Evolutionary conservation across 1,140 invertebrate species (phyloP), one percentile per base, ranked within the genome.

Genomic region (Meteorus sp.): DNA sequence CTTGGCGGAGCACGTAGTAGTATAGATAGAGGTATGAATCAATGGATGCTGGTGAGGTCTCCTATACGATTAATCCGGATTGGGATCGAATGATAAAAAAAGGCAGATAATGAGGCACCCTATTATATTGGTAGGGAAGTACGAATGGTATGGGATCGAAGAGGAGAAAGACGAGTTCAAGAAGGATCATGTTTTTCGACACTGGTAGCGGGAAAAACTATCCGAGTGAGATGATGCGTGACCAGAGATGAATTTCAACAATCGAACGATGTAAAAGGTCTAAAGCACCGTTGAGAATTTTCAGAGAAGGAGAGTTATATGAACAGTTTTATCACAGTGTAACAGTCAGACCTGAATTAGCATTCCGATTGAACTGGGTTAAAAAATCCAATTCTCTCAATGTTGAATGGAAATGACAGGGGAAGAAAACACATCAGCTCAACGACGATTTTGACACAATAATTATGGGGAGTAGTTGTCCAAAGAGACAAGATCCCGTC

Each of bases 51-150:
- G 11, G n/a, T 39, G 27, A 50, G 45, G 27, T 9, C 45, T 48
- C 8, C 35, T 39, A 50, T 33, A 50, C 47, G 47, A 50, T 50
- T 35, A 50, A 50, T 50, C 17, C 29, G 11, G 27, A 15, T n/a
- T 27, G 31, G 9, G 17, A 15, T 50, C 13, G 47, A 17, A 50
- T 50, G 17, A 39, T 3, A 39, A 39, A 4, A 39, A 39, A 27
- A 50, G 33, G 33, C 5, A 31, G 45, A 29, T 50, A 50, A 50
- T 50, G 27, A 50, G 47, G 47, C 27, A 35, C 3, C 47, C n/a
- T n/a, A n/a, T n/a, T 50, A 31, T 35, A 8, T 19, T 5, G 27
- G 35, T 17, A 27, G 23, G 4, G 2, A 25, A 7, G 20, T 25
- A n/a, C n/a, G 45, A 25, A 48, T 22, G 7, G 22, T n/a, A 45